These are phyloP conservation scores for Philhelius pedissequus DNA, from an alignment of 2,888 invertebrate genomes.

Conservation along the genomic window DNA sequence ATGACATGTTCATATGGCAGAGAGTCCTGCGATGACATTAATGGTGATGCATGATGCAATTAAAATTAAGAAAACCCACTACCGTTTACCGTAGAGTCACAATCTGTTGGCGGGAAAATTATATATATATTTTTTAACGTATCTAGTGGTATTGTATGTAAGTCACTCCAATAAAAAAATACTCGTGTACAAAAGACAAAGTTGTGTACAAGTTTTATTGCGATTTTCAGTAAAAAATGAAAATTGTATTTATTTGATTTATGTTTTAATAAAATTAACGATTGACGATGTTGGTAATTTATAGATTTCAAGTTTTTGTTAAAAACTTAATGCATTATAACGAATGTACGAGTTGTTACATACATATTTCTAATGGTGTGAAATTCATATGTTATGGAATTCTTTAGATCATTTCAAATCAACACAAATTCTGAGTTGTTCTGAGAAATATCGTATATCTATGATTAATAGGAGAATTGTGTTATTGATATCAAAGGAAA, in stretches of 20 bases:
- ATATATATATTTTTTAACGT: not conserved
- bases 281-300: not conserved
- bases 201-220: slow-evolving; percentile 9
- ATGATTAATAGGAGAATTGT: too few species aligned
- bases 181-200: not conserved
- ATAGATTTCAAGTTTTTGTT: not conserved
- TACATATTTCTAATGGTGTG: too few species aligned
- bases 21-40: slow-evolving; percentile 45
- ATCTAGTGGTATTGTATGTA: not conserved
- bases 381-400: too few species aligned
- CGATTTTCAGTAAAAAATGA: not conserved
- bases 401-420: too few species aligned
- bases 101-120: not conserved
- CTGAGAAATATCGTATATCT: too few species aligned
- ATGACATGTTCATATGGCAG: slow-evolving; percentile 24
- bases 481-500: too few species aligned
- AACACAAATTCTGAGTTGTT: too few species aligned
- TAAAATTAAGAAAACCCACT: slow-evolving; percentile 38
- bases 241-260: not conserved
- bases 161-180: not conserved
- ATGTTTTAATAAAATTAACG: not conserved
- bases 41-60: slow-evolving; percentile 57
- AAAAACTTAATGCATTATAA: too few species aligned
- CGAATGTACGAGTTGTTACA: too few species aligned
- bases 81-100: not conserved